These are phyloP conservation scores for Eubasilissa splendida DNA, from an alignment of 2,888 invertebrate species.

Conservation along the genomic window DNA sequence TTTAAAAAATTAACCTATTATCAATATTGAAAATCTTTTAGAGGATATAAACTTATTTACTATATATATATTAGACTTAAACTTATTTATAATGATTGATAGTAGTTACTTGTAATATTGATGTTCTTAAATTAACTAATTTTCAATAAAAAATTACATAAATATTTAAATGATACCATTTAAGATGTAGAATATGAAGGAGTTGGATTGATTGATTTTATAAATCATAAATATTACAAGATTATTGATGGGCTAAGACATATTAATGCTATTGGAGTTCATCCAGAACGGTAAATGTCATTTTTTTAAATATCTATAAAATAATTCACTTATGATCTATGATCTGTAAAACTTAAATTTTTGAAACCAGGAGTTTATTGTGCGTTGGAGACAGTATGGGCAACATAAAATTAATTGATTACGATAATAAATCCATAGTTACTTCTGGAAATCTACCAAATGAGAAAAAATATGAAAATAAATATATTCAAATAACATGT, in stretches of 20 bases:
- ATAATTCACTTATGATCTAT: not conserved
- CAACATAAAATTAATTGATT: constrained; percentile 68
- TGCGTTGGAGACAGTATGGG: constrained; percentile 71
- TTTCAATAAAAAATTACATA: not conserved
- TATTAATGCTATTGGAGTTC: constrained; percentile 68
- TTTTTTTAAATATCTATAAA: not conserved
- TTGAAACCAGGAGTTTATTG: constrained; percentile 66
- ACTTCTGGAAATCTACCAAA: constrained; percentile 55
- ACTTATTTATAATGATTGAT: not conserved
- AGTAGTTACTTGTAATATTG: not conserved
- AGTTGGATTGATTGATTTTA: constrained; percentile 70
- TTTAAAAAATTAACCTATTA: too few relatives aligned
- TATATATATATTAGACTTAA: not conserved
- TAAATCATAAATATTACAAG: constrained; percentile 66
- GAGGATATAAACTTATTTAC: not conserved
- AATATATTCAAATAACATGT: constrained; percentile 62
- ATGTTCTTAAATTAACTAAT: constrained; percentile 2
- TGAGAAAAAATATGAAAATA: constrained; percentile 33
- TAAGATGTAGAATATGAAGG: constrained; percentile 69
- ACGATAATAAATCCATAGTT: constrained; percentile 61
- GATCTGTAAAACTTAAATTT: not conserved
- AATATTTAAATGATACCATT: constrained; percentile 31
- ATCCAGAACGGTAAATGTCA: constrained; percentile 70
- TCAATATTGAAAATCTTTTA: too few relatives aligned
- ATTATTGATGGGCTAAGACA: constrained; percentile 66